A percentile compares a stretch with the other conserved stretches of the same genome.
phyloP scores from a whole-genome alignment of 64 coral and sea anemone genomes.

The Montipora efflorescens region DNA sequence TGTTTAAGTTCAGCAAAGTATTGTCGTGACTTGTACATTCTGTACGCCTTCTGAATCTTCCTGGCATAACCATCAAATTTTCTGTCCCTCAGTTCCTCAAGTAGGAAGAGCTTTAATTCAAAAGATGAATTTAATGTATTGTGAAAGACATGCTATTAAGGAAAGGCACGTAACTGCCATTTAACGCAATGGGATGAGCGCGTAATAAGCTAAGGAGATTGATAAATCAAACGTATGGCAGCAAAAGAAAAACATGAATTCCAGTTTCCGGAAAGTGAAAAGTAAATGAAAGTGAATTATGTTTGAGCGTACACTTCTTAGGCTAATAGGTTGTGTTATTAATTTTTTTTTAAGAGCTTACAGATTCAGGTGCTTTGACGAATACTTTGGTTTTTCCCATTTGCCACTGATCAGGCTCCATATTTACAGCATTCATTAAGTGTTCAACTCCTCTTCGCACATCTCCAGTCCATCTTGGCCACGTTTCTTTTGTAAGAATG shows the following conservation, averaged over 20 bases:
- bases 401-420: constrained; percentile 99
- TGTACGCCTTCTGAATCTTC: constrained; percentile 92
- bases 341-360: constrained; percentile 37
- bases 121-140: neutral
- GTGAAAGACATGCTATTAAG: no score
- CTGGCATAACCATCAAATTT: constrained; percentile 97
- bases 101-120: constrained; percentile 84
- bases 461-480: constrained; percentile 90
- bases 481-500: constrained; percentile 95
- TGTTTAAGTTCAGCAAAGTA: constrained; percentile 99
- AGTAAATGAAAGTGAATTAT: neutral
- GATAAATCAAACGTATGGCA: no score
- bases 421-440: constrained; percentile 94
- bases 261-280: neutral
- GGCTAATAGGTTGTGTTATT: neutral
- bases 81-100: constrained; percentile 95
- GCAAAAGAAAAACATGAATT: neutral
- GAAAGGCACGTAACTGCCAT: no score
- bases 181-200: no score
- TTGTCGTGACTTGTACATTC: constrained; percentile 91
- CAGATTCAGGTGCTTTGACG: constrained; percentile 96
- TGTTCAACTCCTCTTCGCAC: constrained; percentile 85
- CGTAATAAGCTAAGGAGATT: no score
- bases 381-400: constrained; percentile 96
- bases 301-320: neutral